Conservation (phyloP, 1,140 invertebrate species). For the Drosophila kurseongensis region DNA sequence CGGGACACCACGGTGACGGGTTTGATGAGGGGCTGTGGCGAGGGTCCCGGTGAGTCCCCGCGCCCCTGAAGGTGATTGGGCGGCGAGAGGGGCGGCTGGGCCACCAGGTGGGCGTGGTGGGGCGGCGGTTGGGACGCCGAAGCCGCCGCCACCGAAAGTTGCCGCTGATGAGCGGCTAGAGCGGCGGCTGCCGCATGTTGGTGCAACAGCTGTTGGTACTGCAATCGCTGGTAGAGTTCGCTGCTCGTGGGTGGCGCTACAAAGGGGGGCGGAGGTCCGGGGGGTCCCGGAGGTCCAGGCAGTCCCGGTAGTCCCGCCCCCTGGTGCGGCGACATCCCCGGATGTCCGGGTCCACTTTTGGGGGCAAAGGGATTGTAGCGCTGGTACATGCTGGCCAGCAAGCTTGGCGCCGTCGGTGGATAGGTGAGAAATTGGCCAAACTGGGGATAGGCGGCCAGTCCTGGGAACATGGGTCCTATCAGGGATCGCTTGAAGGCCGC, state of each 20-base stretch:
- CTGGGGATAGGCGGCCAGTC: conserved; percentile 85
- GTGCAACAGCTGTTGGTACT: conserved; percentile 84
- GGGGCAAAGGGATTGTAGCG: conserved; percentile 85
- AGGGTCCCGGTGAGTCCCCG: conserved; percentile 66
- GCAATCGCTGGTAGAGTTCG: conserved; percentile 85
- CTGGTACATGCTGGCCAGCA: conserved; percentile 86
- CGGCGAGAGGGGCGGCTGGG: conserved; percentile 63
- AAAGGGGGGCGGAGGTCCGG: conserved; percentile 58
- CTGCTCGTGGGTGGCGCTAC: conserved; percentile 75
- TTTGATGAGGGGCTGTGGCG: conserved; percentile 84
- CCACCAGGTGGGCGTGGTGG: conserved; percentile 61
- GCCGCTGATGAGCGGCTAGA: conserved; percentile 82
- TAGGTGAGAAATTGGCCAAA: conserved; percentile 86
- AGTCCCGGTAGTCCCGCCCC: not conserved
- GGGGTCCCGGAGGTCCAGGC: conserved; percentile 9
- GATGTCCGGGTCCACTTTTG: conserved; percentile 76
- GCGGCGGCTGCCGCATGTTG: conserved; percentile 82
- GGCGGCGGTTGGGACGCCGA: conserved; percentile 48
- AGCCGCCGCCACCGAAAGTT: conserved; percentile 65
- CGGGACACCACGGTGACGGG: conserved; percentile 85
- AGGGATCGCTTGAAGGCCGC: conserved; percentile 93
- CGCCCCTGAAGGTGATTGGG: conserved; percentile 54
- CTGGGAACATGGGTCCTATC: conserved; percentile 85
- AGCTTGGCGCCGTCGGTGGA: conserved; percentile 85
- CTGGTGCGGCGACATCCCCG: conserved; percentile 27